Conservation (phyloP, 2,113 vertebrate genomes). For the Phycodurus eques region DNA sequence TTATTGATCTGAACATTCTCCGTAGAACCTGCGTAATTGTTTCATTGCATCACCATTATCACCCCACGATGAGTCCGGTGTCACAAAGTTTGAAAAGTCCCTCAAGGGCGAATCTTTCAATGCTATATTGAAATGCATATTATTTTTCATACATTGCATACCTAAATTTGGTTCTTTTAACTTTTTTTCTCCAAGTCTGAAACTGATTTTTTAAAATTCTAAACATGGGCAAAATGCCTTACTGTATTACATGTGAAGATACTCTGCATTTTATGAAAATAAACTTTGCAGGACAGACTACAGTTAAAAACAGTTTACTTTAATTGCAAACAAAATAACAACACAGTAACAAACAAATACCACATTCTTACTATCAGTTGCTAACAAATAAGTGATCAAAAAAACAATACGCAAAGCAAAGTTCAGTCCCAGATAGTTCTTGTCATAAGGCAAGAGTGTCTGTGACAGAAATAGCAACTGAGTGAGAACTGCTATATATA, state of each 20-base stretch:
- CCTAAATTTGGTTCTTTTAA: conserved; percentile 8
- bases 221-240: not conserved
- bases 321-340: conserved; percentile 27
- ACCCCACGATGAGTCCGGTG: conserved; percentile 58
- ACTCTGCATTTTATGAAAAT: not conserved
- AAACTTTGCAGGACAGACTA: not conserved
- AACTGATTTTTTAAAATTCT: not conserved
- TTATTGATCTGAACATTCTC: conserved; percentile 73
- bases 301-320: not conserved
- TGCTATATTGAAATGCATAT: conserved; percentile 41
- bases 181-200: not conserved
- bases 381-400: not conserved
- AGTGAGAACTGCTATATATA: conserved; percentile 58
- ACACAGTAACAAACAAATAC: conserved; percentile 2
- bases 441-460: conserved; percentile 25
- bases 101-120: conserved; percentile 62
- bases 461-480: conserved; percentile 48
- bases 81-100: conserved; percentile 56
- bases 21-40: conserved; percentile 72
- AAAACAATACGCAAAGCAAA: conserved; percentile 6
- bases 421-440: conserved; percentile 20
- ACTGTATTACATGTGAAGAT: not conserved
- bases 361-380: not conserved
- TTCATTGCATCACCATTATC: conserved; percentile 73
- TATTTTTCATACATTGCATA: conserved; percentile 46